Percentiles rank a stretch among this genome's conserved stretches.
These are phyloP conservation scores for Epinephelus cyanopodus DNA, from an alignment of 2,113 vertebrate species.

Conservation along the genomic window DNA sequence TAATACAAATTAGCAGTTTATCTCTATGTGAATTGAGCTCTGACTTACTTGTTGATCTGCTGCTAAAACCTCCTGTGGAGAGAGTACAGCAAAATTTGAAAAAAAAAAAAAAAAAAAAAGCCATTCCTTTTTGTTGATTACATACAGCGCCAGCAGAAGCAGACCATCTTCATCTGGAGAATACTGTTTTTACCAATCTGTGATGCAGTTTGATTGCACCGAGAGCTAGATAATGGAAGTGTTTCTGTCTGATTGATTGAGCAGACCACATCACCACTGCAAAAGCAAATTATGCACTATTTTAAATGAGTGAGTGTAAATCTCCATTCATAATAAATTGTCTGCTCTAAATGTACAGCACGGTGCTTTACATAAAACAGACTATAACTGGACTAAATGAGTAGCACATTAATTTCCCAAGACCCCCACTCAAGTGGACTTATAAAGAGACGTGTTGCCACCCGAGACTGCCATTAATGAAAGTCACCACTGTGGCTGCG, in stretches of 20 bases:
- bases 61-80: conserved; percentile 4
- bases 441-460: conserved; percentile 44
- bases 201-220: conserved; percentile 3
- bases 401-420: conserved; percentile 37
- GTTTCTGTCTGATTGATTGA: conserved; percentile 21
- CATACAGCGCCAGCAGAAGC: background rate
- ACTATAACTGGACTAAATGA: conserved; percentile 28
- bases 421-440: conserved; percentile 30
- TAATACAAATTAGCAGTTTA: conserved; percentile 47
- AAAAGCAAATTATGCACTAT: background rate
- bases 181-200: background rate
- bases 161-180: background rate
- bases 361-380: conserved; percentile 14
- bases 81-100: background rate
- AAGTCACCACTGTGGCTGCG: conserved; percentile 39
- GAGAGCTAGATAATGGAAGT: background rate
- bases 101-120: background rate
- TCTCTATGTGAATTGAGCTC: conserved; percentile 24
- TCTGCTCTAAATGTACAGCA: background rate
- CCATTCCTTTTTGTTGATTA: background rate
- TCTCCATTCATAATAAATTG: background rate
- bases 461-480: conserved; percentile 64
- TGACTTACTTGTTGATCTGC: background rate
- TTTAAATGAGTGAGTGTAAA: background rate
- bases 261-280: background rate